These are phyloP conservation scores for Eilema caniola DNA, from an alignment of 2,888 invertebrate species.

Conservation along the genomic window DNA sequence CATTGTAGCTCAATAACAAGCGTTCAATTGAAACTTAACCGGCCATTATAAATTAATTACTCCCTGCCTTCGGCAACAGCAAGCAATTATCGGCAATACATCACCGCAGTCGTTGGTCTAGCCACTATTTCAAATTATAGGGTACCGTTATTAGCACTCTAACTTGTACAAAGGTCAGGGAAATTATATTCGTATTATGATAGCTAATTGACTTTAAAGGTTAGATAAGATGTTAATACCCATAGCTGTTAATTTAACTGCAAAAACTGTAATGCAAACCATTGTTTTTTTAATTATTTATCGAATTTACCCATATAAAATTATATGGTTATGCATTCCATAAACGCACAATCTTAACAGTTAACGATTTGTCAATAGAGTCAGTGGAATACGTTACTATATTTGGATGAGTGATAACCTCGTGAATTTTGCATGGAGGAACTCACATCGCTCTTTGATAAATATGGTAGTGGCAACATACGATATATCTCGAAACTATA, in stretches of 20 bases:
- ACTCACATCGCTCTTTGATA: no score
- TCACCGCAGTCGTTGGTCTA: constrained; percentile 44
- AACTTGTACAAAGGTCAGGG: neutral
- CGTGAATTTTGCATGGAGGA: no score
- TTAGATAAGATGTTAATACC: neutral
- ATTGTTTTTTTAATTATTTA: no score
- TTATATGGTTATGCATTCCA: no score
- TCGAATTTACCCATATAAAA: no score
- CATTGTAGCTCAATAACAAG: constrained; percentile 31
- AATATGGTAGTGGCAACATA: no score
- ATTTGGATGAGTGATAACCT: no score
- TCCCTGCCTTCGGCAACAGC: constrained; percentile 36
- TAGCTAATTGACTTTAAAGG: neutral
- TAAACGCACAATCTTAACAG: no score
- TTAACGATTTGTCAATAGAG: no score
- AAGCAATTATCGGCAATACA: constrained; percentile 63
- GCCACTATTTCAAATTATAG: constrained; percentile 30
- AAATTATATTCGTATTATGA: constrained; percentile 3
- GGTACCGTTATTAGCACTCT: constrained; percentile 38
- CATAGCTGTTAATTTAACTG: neutral
- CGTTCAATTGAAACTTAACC: constrained; percentile 39
- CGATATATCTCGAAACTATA: no score
- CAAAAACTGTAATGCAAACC: neutral
- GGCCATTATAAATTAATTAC: constrained; percentile 44
- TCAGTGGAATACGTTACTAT: no score